Base-by-base conservation (phyloP, 2,113 vertebrate genomes). In the Tetraodon nigroviridis region DNA sequence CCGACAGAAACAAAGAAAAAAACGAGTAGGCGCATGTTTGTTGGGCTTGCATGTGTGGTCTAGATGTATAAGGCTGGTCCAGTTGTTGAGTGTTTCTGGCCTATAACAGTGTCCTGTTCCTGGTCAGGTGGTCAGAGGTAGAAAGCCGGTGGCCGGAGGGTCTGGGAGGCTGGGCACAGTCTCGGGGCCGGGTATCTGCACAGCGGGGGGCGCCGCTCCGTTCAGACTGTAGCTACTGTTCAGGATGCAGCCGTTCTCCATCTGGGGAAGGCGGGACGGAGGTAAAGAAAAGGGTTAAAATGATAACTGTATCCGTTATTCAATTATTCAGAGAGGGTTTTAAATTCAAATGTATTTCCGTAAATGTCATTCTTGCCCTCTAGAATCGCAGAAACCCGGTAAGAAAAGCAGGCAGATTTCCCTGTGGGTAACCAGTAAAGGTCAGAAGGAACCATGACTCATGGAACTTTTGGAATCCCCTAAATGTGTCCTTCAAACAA, bases 191-290 rank as follows among this genome's bases (percentile, higher is more conserved):
- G 80, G 64, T 24, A 76, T 47, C 69, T 75, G 83, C 45, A 76
- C 75, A 47, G 71, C 16, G 64, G 83, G 66, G 59, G 84, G 78
- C 21, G 54, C 66, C 19, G 69, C n/a, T 52, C 73, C 76, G 7
- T 74, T 82, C 19, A 76, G 73, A 2, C 75, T 61, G 75, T 76
- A 86, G 14, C 80, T 2, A 2, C 51, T 48, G 52, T 27, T 75
- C 56, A 81, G 68, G 55, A 86, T 70, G 66, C 77, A 81, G 65
- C 82, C 80, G 18, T 87, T 88, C 73, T 88, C 84, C 69, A 84
- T 75, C 87, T 88, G 77, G 27, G 64, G 1, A 10, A 6, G 29
- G 42, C 18, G 42, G 12, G 22, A 51, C 15, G 40, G 6, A 6
- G 0, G 11, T 17, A 1, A 11, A 13, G n/a, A n/a, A 7, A 55